Percentiles rank a stretch among this genome's conserved stretches.
phyloP scores from a whole-genome alignment of 2,113 vertebrate genomes.

The Gymnocephalus cernua region DNA sequence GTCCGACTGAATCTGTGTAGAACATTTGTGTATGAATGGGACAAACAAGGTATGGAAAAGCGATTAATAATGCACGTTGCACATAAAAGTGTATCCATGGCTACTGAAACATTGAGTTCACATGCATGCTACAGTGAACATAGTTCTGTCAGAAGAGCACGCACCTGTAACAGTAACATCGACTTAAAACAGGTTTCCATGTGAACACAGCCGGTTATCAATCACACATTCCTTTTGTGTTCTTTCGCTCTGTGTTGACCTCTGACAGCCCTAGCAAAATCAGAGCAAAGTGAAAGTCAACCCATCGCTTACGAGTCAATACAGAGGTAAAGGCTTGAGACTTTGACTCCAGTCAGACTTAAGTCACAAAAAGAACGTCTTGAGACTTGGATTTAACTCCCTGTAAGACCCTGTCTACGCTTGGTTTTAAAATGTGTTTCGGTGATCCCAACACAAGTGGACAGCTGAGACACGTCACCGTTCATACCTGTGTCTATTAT shows the following conservation, averaged over 20 bases:
- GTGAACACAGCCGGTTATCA: background rate
- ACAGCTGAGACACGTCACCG: no score
- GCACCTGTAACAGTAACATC: constrained; percentile 14
- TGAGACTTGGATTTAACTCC: no score
- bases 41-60: constrained; percentile 62
- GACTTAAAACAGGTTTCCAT: background rate
- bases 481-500: no score
- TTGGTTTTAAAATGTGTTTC: no score
- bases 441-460: no score
- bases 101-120: constrained; percentile 8
- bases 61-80: constrained; percentile 70
- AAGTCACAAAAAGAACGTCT: background rate
- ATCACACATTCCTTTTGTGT: background rate
- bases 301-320: background rate
- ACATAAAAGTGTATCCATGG: constrained; percentile 39
- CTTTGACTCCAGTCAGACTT: background rate
- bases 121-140: constrained; percentile 39
- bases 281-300: background rate
- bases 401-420: no score
- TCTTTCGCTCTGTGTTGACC: background rate
- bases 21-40: background rate
- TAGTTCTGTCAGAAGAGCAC: constrained; percentile 6
- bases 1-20: background rate
- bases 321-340: background rate
- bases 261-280: background rate